A percentile compares a stretch with the other conserved stretches of the same genome.
Evolutionary conservation across 2,113 vertebrate species (phyloP).

Genomic region (Smithornis capensis): DNA sequence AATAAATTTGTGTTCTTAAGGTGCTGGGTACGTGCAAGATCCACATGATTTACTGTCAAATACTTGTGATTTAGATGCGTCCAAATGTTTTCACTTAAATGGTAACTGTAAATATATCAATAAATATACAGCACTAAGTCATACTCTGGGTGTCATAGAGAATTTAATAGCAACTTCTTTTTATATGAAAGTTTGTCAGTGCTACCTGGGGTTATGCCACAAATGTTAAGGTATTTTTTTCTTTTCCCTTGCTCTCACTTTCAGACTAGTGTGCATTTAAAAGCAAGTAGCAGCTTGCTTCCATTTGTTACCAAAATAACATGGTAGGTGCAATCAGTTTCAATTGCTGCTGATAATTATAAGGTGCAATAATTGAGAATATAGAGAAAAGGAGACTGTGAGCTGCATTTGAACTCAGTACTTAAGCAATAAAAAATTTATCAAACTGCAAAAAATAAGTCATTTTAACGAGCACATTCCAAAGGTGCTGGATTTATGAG

Average conservation of each 20-base stretch:
- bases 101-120: neutral
- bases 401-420: constrained; percentile 64
- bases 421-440: constrained; percentile 71
- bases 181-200: neutral
- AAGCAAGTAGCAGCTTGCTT: constrained; percentile 49
- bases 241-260: neutral
- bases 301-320: constrained; percentile 61
- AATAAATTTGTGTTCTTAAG: neutral
- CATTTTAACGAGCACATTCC: constrained; percentile 74
- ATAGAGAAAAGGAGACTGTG: constrained; percentile 33
- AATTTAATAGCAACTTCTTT: neutral
- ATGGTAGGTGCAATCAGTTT: constrained; percentile 23
- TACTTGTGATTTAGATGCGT: neutral
- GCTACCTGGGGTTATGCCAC: neutral
- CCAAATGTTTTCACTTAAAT: neutral
- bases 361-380: constrained; percentile 55
- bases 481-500: constrained; percentile 73
- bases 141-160: neutral
- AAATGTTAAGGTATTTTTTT: neutral
- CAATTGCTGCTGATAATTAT: constrained; percentile 65
- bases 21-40: neutral
- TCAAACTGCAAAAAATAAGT: constrained; percentile 66
- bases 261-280: neutral
- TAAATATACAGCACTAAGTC: neutral
- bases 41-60: neutral